These are phyloP conservation scores for Neocrepidodera transversa DNA, from an alignment of 2,888 invertebrate genomes.

Conservation along the genomic window DNA sequence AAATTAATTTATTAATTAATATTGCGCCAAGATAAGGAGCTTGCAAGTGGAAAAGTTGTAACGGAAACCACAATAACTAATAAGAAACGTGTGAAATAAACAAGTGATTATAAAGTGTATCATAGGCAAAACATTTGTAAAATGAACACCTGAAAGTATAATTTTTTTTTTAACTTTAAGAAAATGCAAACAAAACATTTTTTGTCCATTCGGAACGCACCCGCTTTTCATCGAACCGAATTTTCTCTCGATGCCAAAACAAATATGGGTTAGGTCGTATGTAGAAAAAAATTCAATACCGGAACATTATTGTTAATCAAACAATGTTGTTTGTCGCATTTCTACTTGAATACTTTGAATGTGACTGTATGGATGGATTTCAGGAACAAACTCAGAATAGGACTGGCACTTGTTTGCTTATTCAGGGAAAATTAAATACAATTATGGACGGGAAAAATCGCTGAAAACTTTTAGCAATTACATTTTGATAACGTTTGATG, in stretches of 20 bases:
- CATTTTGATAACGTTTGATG: background rate
- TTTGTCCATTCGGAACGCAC: no score
- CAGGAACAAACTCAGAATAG: background rate
- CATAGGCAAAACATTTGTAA: no score
- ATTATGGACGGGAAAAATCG: background rate
- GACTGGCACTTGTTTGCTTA: background rate
- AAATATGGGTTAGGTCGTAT: slow-evolving; percentile 4
- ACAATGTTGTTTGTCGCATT: slow-evolving; percentile 3
- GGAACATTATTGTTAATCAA: slow-evolving; percentile 2
- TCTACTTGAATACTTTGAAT: slow-evolving; percentile 5
- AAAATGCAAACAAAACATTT: no score
- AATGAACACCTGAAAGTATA: no score
- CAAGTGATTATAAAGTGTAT: no score
- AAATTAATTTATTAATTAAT: no score
- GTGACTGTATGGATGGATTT: background rate
- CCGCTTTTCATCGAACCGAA: background rate
- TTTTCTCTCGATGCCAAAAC: background rate
- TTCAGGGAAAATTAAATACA: slow-evolving; percentile 1
- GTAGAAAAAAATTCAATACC: slow-evolving; percentile 4
- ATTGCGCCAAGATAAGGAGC: no score
- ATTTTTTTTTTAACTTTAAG: no score
- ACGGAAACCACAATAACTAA: no score
- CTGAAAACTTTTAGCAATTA: background rate
- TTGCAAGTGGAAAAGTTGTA: no score
- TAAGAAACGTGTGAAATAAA: no score